Evolutionary conservation across 2,888 invertebrate genomes (phyloP), one percentile per base, ranked within the genome.

Genomic region (Sinotaia quadrata): DNA sequence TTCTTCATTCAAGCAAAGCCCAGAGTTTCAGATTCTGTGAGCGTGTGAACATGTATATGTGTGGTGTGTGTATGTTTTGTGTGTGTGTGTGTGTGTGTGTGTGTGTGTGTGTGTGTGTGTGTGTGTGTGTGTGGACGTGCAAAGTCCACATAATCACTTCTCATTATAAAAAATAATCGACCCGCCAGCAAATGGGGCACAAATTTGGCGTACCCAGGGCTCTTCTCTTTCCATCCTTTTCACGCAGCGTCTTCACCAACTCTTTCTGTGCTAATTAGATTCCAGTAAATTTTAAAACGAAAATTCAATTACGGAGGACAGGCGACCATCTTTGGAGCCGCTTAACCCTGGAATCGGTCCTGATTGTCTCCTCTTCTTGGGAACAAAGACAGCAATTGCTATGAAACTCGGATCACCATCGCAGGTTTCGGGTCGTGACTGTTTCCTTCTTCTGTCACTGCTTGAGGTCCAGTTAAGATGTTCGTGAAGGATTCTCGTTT

Each of bases 261-360:
- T 18, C 44, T 37, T 24, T 41, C 44, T 44, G 61, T 47, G 61
- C 52, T 61, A 56, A 61, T 62, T 68, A 56, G 52, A 67, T 67
- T 59, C 47, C 49, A 67, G 52, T 54, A 56, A 56, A 56, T 56
- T 65, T 37, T 37, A 36, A 54, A 65, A 65, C 65, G 65, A 65
- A 52, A 65, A 65, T 65, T 52, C 54, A 65, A 65, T 65, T 65
- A 65, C 56, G 33, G 31, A 31, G 33, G 44, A 65, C 56, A 21
- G 56, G n/a, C 56, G 36, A 31, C 52, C 65, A 27, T 37, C 65
- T 56, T 65, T 65, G 54, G 36, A 15, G 65, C 7, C 56, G 37
- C 65, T 65, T 65, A 65, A 44, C 52, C 56, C 56, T 29, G 65
- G 52, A 27, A 24, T 33, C 52, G 33, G 56, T 18, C 36, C 65